Evolutionary conservation across 2,797 vertebrate species (phyloP).

Genomic region (Chrysolophus pictus): DNA sequence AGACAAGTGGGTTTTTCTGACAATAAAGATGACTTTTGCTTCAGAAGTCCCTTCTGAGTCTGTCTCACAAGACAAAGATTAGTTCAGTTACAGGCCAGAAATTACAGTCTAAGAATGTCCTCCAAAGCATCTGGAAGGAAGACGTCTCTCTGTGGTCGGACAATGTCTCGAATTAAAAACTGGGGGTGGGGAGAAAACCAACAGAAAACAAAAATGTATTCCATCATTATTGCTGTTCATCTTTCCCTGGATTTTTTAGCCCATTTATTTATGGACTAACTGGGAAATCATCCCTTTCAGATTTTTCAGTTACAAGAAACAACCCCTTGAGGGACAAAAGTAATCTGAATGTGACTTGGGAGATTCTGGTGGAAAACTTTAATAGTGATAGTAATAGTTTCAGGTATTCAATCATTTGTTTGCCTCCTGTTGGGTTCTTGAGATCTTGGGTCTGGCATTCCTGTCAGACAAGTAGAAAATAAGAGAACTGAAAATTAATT

Average conservation of each 20-base stretch:
- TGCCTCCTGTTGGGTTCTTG: background rate
- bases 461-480: background rate
- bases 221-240: background rate
- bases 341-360: background rate
- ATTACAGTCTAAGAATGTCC: constrained; percentile 10
- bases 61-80: background rate
- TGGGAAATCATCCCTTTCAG: background rate
- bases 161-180: background rate
- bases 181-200: rapidly evolving
- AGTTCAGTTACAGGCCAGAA: background rate
- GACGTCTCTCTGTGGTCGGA: background rate
- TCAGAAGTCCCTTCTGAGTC: background rate
- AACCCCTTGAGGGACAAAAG: background rate
- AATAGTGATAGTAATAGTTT: background rate
- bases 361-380: background rate
- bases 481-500: background rate
- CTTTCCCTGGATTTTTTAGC: too few relatives aligned
- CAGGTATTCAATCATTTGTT: background rate
- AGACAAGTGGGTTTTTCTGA: background rate
- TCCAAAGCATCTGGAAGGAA: background rate
- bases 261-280: background rate
- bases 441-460: background rate
- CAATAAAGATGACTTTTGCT: background rate
- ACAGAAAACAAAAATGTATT: background rate
- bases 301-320: background rate